Evolutionary conservation across 1,140 invertebrate genomes (phyloP), one percentile per base, ranked within the genome.

Genomic region (Chymomyza costata): DNA sequence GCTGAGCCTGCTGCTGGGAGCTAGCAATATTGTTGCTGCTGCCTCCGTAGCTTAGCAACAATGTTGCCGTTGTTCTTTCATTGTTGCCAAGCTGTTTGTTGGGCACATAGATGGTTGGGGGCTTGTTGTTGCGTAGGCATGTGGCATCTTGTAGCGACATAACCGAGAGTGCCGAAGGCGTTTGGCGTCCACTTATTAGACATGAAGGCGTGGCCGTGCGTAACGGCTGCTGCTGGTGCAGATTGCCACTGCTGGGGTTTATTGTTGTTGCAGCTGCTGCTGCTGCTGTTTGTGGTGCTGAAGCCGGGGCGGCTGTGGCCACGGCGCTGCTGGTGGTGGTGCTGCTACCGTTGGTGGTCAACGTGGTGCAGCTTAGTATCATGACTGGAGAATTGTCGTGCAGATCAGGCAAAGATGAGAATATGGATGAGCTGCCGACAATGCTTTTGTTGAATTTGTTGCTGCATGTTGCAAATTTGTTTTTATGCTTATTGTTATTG

Each of bases 321-420:
- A 32, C 46, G 28, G 21, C 43, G 31, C 45, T 57, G 62, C 38
- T 54, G n/a, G n/a, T n/a, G 32, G 37, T 50, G 28, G 21, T 48
- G 31, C 45, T 57, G 62, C 38, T 54, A 16, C 62, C 74, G 63
- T 58, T 76, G 62, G 64, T 82, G n/a, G 69, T 64, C 18, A 85
- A 53, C 48, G 83, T 83, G 13, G 82, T 84, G 51, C 83, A 85
- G 49, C 83, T 85, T n/a, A 85, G 63, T 19, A 85, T 85, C 83
- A 85, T 84, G 44, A 84, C 83, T 63, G 67, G 70, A 37, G 82
- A 83, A 40, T 82, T 65, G 39, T 84, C 67, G 50, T 82, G 78
- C 40, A 84, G 46, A 82, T 85, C 80, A 65, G 82, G 82, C 58
- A 85, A 60, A 28, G 80, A 85, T 8, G 82, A 83, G 16, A 74